Conservation (phyloP, 2,888 invertebrate species). For the Drosophila neotestacea region DNA sequence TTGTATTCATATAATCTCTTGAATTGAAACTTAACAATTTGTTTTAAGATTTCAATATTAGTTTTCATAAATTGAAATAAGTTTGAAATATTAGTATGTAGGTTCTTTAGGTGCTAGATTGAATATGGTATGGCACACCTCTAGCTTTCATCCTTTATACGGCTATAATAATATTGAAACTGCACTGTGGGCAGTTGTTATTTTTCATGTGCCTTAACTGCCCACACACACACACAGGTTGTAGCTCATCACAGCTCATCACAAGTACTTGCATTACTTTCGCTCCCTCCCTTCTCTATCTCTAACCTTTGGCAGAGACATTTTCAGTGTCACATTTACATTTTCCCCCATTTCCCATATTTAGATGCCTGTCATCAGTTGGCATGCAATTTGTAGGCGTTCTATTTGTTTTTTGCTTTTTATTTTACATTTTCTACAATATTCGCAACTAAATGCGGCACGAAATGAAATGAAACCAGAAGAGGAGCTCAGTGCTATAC, state of each 20-base stretch:
- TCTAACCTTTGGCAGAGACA: slow-evolving; percentile 12
- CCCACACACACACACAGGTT: slow-evolving; percentile 37
- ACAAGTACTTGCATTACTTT: slow-evolving; percentile 7
- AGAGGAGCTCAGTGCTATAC: background rate
- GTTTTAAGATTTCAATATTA: background rate
- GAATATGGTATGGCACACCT: slow-evolving; percentile 6
- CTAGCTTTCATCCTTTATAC: background rate
- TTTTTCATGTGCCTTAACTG: slow-evolving; percentile 3
- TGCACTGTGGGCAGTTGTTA: slow-evolving; percentile 27
- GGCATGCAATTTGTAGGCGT: slow-evolving; percentile 48
- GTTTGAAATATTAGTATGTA: background rate
- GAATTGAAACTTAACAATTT: too few relatives aligned
- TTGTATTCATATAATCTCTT: too few relatives aligned
- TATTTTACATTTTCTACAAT: background rate
- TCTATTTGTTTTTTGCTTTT: background rate
- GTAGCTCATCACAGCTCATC: slow-evolving; percentile 13
- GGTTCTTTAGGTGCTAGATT: background rate
- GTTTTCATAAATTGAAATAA: background rate
- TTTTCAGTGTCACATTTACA: slow-evolving; percentile 47
- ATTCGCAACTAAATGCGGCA: slow-evolving; percentile 3
- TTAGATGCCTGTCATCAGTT: slow-evolving; percentile 22
- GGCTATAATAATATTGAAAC: slow-evolving; percentile 24
- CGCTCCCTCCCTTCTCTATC: slow-evolving; percentile 25
- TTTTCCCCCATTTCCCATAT: background rate
- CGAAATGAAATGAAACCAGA: background rate